These are phyloP conservation scores for Mythimna pallens DNA, from an alignment of 2,888 invertebrate genomes.

Conservation along the genomic window DNA sequence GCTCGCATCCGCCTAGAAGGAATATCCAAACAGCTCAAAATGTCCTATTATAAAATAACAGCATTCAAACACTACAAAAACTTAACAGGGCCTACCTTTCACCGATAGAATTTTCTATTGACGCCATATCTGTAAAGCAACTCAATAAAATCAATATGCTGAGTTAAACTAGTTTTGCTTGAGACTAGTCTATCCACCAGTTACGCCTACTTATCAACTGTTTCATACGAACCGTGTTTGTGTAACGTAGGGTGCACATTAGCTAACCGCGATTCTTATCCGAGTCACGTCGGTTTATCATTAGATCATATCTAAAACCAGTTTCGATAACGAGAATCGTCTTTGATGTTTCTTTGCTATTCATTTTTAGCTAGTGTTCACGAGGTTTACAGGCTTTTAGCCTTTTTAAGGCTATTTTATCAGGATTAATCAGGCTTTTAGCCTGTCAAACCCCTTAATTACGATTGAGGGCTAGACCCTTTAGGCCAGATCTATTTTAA, in stretches of 20 bases:
- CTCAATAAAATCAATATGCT: slow-evolving; percentile 32
- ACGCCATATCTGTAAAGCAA: slow-evolving; percentile 1
- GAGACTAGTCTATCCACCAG: slow-evolving; percentile 5
- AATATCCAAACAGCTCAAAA: slow-evolving; percentile 24
- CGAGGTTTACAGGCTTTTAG: too few species aligned
- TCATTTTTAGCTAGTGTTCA: slow-evolving; percentile 1
- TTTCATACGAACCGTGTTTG: slow-evolving; percentile 29
- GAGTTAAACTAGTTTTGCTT: slow-evolving; percentile 30
- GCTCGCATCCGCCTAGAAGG: slow-evolving; percentile 28
- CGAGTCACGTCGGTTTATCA: slow-evolving; percentile 51
- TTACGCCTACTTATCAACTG: slow-evolving; percentile 29
- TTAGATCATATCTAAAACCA: slow-evolving; percentile 60
- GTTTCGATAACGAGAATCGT: slow-evolving; percentile 46
- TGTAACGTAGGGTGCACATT: slow-evolving; percentile 26
- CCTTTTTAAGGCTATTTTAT: too few species aligned
- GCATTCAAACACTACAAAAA: neutral
- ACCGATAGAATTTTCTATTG: slow-evolving; percentile 14
- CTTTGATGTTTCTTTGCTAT: slow-evolving; percentile 34
- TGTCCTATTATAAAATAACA: slow-evolving; percentile 1
- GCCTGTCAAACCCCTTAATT: too few species aligned
- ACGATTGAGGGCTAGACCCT: too few species aligned
- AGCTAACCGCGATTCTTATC: slow-evolving; percentile 40
- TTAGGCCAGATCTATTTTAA: too few species aligned
- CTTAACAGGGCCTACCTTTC: neutral
- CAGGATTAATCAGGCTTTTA: too few species aligned